Percentiles rank a stretch among this genome's conserved stretches.
These are phyloP conservation scores for Phenganax marumi DNA, from an alignment of 92 coral and sea anemone species.

Conservation along the genomic window DNA sequence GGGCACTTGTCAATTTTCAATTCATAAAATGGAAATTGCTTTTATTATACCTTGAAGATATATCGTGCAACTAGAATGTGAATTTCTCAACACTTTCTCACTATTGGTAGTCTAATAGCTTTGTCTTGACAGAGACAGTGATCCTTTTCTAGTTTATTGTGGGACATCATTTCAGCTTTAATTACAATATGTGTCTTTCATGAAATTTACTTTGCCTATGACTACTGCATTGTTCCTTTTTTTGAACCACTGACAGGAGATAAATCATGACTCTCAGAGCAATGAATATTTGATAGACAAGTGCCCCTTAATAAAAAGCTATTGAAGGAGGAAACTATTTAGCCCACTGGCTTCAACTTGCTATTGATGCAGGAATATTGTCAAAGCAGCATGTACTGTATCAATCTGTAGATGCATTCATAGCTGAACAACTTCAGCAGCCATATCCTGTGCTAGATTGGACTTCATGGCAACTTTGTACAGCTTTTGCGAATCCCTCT, in stretches of 20 bases:
- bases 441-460: constrained; percentile 35
- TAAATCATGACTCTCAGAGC: neutral
- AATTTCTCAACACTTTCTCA: too few relatives aligned
- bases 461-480: constrained; percentile 48
- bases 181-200: too few relatives aligned
- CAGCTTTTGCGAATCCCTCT: constrained; percentile 46
- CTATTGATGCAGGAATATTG: constrained; percentile 31
- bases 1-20: constrained; percentile 26
- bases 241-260: neutral
- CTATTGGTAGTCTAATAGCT: too few relatives aligned
- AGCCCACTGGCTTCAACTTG: constrained; percentile 48
- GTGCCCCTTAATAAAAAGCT: constrained; percentile 26
- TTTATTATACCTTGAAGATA: too few relatives aligned
- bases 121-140: too few relatives aligned
- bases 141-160: too few relatives aligned
- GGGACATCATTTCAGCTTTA: too few relatives aligned
- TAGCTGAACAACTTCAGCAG: constrained; percentile 46
- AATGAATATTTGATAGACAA: constrained; percentile 23
- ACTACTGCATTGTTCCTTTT: neutral
- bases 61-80: too few relatives aligned
- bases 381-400: constrained; percentile 38
- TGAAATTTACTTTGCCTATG: too few relatives aligned
- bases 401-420: constrained; percentile 44
- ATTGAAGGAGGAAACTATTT: constrained; percentile 41
- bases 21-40: neutral